These are phyloP conservation scores for Brotula barbata DNA, from an alignment of 2,797 vertebrate species.

Conservation along the genomic window DNA sequence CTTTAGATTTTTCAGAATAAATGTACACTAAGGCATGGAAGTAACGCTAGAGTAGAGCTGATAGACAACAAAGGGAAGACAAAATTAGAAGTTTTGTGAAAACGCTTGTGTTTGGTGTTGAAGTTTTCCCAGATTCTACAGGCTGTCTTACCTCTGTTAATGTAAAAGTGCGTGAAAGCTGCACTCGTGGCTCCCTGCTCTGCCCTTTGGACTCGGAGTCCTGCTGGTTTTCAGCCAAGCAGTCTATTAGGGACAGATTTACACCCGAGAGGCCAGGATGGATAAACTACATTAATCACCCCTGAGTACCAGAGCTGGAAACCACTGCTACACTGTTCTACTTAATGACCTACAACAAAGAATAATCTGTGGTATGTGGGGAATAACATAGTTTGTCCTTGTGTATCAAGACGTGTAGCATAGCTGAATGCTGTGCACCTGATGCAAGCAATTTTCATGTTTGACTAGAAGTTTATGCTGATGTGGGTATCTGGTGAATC, in stretches of 20 bases:
- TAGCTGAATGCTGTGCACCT: too few species aligned
- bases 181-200: not conserved
- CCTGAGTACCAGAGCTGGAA: not conserved
- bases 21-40: too few species aligned
- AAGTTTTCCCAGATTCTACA: too few species aligned
- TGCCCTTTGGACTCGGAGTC: constrained; percentile 12
- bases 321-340: not conserved
- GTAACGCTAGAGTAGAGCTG: too few species aligned
- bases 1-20: constrained; percentile 45
- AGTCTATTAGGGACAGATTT: constrained; percentile 31
- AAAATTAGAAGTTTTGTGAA: too few species aligned
- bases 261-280: constrained; percentile 15
- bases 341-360: constrained; percentile 39
- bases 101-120: too few species aligned
- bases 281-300: not conserved
- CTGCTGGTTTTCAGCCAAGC: constrained; percentile 50
- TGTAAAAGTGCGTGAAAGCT: too few species aligned
- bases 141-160: too few species aligned
- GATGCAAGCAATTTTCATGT: too few species aligned
- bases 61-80: too few species aligned
- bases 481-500: too few species aligned
- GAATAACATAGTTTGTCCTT: not conserved
- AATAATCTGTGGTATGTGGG: constrained; percentile 5
- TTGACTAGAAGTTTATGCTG: too few species aligned
- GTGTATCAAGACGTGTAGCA: not conserved